Evolutionary conservation across 2,113 vertebrate species (phyloP).

Genomic region (Hylia prasina): DNA sequence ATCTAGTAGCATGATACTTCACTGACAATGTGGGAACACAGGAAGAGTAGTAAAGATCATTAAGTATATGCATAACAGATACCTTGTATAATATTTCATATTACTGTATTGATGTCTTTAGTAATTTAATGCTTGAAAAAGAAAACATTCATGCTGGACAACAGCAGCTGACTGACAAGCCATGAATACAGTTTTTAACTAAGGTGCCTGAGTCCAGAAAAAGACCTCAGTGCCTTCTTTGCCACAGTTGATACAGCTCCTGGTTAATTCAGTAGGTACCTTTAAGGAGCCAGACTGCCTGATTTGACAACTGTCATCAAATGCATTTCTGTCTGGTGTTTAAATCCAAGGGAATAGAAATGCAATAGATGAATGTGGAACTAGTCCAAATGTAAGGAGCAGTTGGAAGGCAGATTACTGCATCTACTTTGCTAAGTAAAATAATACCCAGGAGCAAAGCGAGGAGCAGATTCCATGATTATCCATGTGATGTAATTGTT

Average conservation of each 20-base stretch:
- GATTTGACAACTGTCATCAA: background rate
- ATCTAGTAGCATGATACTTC: background rate
- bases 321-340: background rate
- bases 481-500: background rate
- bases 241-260: background rate
- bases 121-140: background rate
- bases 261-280: background rate
- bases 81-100: background rate
- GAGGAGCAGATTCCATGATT: background rate
- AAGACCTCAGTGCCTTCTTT: background rate
- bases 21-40: background rate
- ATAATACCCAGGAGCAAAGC: background rate
- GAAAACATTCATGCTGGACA: background rate
- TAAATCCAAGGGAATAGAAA: slow-evolving; percentile 3
- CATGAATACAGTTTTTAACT: background rate
- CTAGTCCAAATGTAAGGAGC: background rate
- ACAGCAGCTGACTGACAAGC: background rate
- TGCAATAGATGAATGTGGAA: background rate
- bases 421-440: slow-evolving; percentile 9
- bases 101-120: background rate
- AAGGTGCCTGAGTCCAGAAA: background rate
- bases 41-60: background rate
- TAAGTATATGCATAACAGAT: background rate
- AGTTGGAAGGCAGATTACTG: background rate
- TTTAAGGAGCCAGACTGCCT: background rate